Evolutionary conservation across 92 coral and sea anemone species (phyloP).

Genomic region (Blastomussa wellsi): DNA sequence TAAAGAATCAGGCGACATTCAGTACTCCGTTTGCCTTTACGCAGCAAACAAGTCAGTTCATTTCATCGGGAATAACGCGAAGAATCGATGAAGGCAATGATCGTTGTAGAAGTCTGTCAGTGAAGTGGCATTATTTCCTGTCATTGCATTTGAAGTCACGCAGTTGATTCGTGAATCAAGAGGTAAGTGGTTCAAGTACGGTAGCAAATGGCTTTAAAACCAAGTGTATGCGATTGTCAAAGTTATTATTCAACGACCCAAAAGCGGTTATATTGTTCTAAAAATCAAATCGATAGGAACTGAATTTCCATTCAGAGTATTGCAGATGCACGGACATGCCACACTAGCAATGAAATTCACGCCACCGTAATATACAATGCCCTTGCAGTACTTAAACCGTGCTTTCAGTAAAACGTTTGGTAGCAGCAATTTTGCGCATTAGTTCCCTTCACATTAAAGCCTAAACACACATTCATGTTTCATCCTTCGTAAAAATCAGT

Average conservation of each 20-base stretch:
- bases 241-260: not conserved
- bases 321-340: too few species aligned
- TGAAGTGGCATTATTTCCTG: not conserved
- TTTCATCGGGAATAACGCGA: not conserved
- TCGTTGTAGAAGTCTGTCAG: not conserved
- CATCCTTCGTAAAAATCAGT: not conserved
- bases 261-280: not conserved
- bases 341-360: not conserved
- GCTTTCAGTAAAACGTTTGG: not conserved
- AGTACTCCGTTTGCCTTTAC: slow-evolving; percentile 1
- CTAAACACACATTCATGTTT: not conserved
- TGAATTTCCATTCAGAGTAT: not conserved
- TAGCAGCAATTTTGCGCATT: not conserved
- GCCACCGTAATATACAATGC: not conserved
- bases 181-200: slow-evolving; percentile 33
- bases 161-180: slow-evolving; percentile 1
- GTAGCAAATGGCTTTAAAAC: not conserved
- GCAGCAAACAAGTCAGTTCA: not conserved
- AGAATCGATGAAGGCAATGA: not conserved
- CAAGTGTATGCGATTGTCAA: not conserved
- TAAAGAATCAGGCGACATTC: slow-evolving; percentile 6
- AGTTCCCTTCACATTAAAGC: not conserved
- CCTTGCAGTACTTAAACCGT: not conserved
- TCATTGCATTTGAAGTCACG: slow-evolving; percentile 25
- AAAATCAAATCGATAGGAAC: not conserved